Percentiles rank a stretch among this genome's conserved stretches.
Evolutionary conservation across 1,140 invertebrate species (phyloP).

Genomic region (Drosophila hydei): DNA sequence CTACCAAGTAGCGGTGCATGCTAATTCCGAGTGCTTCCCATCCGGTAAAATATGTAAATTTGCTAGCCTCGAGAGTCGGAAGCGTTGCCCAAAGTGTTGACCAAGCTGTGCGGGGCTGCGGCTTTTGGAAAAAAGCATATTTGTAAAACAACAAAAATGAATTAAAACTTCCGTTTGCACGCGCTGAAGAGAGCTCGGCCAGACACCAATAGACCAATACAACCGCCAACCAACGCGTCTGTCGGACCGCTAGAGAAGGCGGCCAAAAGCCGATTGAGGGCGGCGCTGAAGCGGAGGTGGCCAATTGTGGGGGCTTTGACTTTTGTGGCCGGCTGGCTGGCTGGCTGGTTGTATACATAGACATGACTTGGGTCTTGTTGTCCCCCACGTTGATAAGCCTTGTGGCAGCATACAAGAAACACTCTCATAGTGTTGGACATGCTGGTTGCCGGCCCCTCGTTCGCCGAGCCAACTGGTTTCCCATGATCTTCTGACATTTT

Average conservation of each 20-base stretch:
- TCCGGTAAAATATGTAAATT: conserved; percentile 42
- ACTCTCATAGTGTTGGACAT: conserved; percentile 71
- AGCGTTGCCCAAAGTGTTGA: conserved; percentile 60
- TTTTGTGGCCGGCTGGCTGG: conserved; percentile 14
- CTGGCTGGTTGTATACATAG: conserved; percentile 28
- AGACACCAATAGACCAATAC: neutral
- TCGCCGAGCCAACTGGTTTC: conserved; percentile 57
- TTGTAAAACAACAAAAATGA: conserved; percentile 70
- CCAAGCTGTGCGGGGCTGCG: conserved; percentile 30
- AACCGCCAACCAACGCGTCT: conserved; percentile 8
- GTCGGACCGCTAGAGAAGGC: conserved; percentile 9
- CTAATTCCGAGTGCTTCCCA: conserved; percentile 37
- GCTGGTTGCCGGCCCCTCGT: conserved; percentile 49
- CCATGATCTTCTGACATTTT: conserved; percentile 66
- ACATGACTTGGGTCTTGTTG: conserved; percentile 48
- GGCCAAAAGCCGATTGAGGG: conserved; percentile 14
- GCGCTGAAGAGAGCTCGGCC: conserved; percentile 14
- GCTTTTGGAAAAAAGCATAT: conserved; percentile 35
- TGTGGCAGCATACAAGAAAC: conserved; percentile 61
- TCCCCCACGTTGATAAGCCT: conserved; percentile 77
- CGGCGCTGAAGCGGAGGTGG: conserved; percentile 22
- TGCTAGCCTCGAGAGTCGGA: conserved; percentile 39
- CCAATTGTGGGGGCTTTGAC: conserved; percentile 46
- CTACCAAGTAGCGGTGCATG: conserved; percentile 18
- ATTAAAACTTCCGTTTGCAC: conserved; percentile 75